These are phyloP conservation scores for Apis laboriosa DNA, from an alignment of 1,140 invertebrate species.

Conservation along the genomic window DNA sequence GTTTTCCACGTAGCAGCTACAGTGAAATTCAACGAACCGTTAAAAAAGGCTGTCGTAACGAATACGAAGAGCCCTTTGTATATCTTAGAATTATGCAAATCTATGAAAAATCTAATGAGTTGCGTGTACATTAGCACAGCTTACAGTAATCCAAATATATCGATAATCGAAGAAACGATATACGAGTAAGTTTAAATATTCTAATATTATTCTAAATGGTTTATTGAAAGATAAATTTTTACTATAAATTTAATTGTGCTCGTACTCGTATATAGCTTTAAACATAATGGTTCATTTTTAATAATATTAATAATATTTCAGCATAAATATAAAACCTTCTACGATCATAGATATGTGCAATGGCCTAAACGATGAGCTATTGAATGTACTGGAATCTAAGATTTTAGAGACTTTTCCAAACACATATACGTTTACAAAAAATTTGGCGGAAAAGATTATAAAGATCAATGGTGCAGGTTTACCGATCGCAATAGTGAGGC, in stretches of 20 bases:
- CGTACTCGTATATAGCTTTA: too few species aligned
- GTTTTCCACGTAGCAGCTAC: conserved; percentile 97
- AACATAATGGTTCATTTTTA: neutral
- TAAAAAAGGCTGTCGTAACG: conserved; percentile 87
- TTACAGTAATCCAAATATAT: conserved; percentile 90
- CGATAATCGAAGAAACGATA: conserved; percentile 86
- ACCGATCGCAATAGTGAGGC: conserved; percentile 94
- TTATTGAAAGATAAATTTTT: too few species aligned
- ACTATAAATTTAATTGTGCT: too few species aligned
- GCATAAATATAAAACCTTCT: conserved; percentile 85
- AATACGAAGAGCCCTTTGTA: conserved; percentile 87
- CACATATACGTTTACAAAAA: conserved; percentile 94
- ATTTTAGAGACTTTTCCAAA: conserved; percentile 91
- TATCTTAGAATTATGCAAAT: conserved; percentile 85
- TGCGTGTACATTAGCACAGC: conserved; percentile 94
- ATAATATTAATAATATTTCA: conserved; percentile 72
- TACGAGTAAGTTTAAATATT: conserved; percentile 80
- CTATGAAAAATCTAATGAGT: conserved; percentile 86
- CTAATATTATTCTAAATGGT: neutral
- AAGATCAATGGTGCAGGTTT: conserved; percentile 83
- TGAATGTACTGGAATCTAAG: conserved; percentile 84
- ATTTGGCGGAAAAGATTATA: conserved; percentile 90
- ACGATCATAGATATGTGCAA: conserved; percentile 86
- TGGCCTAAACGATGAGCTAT: conserved; percentile 86
- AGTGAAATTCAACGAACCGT: conserved; percentile 86